Evolutionary conservation across 2,797 vertebrate species (phyloP).

Genomic region (Cyprinodon diabolis): DNA sequence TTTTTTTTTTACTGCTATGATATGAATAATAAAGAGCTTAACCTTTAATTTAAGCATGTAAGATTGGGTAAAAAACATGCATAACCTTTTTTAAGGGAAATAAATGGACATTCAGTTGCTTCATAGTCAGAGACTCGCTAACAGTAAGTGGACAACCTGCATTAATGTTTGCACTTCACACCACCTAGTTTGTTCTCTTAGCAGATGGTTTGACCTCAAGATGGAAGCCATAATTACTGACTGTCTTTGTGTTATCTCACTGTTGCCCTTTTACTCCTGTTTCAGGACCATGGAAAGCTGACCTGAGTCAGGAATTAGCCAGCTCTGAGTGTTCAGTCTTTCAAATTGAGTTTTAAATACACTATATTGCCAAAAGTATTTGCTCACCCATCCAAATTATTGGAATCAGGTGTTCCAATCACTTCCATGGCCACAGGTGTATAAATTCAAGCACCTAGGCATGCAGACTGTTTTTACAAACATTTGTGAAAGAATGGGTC

Average conservation of each 20-base stretch:
- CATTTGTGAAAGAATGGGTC: no score
- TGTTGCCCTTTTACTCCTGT: slow-evolving; percentile 1
- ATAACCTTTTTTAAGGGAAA: not conserved
- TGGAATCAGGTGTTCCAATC: no score
- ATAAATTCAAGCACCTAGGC: no score
- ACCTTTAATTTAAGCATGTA: no score
- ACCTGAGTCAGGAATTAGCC: slow-evolving; percentile 47
- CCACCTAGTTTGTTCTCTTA: slow-evolving; percentile 40
- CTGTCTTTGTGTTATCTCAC: slow-evolving; percentile 22
- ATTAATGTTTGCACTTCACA: slow-evolving; percentile 29
- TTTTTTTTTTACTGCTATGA: no score
- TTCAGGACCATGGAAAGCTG: slow-evolving; percentile 47
- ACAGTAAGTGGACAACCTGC: slow-evolving; percentile 8
- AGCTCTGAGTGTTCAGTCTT: slow-evolving; percentile 47
- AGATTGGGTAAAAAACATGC: no score
- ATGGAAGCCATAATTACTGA: slow-evolving; percentile 47
- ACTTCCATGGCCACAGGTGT: no score
- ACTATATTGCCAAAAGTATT: no score
- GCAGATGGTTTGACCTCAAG: slow-evolving; percentile 73
- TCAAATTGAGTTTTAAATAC: slow-evolving; percentile 49
- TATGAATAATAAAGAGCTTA: no score
- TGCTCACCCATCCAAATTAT: no score
- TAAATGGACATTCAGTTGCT: not conserved
- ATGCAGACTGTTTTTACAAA: no score
- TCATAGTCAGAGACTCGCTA: slow-evolving; percentile 2